Conservation (phyloP, 2,797 vertebrate genomes). For the Argentina silus region DNA sequence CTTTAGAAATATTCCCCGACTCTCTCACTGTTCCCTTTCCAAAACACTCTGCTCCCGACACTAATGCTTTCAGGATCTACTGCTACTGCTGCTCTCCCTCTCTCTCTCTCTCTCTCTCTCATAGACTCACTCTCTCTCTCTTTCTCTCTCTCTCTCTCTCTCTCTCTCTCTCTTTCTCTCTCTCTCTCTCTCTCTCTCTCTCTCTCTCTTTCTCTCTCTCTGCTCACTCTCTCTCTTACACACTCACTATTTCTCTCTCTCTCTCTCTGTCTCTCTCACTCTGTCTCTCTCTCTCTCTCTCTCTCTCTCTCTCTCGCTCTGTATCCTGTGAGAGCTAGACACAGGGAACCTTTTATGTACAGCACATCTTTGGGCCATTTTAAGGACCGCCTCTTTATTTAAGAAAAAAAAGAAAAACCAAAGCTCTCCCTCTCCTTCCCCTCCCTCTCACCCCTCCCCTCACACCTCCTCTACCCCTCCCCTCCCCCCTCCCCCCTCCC, state of each 20-base stretch:
- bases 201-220: conserved; percentile 1
- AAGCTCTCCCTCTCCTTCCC: not conserved
- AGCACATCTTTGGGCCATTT: conserved; percentile 61
- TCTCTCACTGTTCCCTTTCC: conserved; percentile 1
- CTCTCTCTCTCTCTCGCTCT: conserved; percentile 59
- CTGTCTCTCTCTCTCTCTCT: not conserved
- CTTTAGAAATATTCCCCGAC: not conserved
- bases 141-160: conserved; percentile 30
- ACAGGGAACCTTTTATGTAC: conserved; percentile 79
- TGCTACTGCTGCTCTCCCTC: conserved; percentile 10
- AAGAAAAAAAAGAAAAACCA: too few relatives aligned
- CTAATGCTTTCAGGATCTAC: not conserved
- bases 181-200: conserved; percentile 12
- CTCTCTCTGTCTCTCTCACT: conserved; percentile 17
- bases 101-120: conserved; percentile 26
- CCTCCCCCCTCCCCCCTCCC: conserved; percentile 53
- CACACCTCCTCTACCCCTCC: conserved; percentile 46
- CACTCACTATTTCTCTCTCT: conserved; percentile 59
- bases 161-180: conserved; percentile 24
- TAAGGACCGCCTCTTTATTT: conserved; percentile 70
- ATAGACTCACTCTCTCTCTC: conserved; percentile 33
- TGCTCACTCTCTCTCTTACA: conserved; percentile 29
- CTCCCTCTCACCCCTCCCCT: conserved; percentile 15
- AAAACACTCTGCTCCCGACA: not conserved
- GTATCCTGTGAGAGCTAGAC: conserved; percentile 78